Conservation (phyloP, 2,113 vertebrate genomes). For the Verasper variegatus region DNA sequence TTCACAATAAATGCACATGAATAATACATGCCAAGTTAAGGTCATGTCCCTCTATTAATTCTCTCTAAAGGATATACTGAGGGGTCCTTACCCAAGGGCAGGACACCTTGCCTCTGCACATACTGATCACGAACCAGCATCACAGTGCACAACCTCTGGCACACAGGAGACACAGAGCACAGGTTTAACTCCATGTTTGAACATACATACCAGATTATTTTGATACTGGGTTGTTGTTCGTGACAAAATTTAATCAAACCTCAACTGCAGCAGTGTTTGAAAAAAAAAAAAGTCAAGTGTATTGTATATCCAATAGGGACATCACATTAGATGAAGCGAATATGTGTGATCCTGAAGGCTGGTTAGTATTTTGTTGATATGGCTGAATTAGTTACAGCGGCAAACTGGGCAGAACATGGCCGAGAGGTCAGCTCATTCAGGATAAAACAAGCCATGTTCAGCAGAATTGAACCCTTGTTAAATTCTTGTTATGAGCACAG, state of each 20-base stretch:
- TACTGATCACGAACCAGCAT: constrained; percentile 41
- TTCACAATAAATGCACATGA: constrained; percentile 44
- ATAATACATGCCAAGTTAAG: constrained; percentile 45
- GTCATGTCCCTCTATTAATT: constrained; percentile 63
- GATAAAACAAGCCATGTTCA: constrained; percentile 5
- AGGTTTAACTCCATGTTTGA: neutral
- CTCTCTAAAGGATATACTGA: constrained; percentile 40
- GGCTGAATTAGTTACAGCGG: neutral
- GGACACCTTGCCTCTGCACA: constrained; percentile 37
- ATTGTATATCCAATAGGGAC: neutral
- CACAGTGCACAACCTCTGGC: constrained; percentile 18
- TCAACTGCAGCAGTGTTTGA: no score
- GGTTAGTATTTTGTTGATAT: neutral
- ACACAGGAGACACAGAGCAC: constrained; percentile 5
- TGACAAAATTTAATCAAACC: no score
- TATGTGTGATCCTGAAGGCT: neutral
- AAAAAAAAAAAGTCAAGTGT: no score
- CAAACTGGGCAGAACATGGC: neutral
- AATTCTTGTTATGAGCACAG: neutral
- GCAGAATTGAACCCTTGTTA: neutral
- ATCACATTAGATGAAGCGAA: neutral
- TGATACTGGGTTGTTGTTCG: neutral
- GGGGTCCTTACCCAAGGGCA: constrained; percentile 51
- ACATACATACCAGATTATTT: neutral
- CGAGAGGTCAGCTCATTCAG: neutral